Percentiles rank a stretch among this genome's conserved stretches.
Evolutionary conservation across 2,113 vertebrate species (phyloP).

Genomic region (Anarhynchus alexandrinus): DNA sequence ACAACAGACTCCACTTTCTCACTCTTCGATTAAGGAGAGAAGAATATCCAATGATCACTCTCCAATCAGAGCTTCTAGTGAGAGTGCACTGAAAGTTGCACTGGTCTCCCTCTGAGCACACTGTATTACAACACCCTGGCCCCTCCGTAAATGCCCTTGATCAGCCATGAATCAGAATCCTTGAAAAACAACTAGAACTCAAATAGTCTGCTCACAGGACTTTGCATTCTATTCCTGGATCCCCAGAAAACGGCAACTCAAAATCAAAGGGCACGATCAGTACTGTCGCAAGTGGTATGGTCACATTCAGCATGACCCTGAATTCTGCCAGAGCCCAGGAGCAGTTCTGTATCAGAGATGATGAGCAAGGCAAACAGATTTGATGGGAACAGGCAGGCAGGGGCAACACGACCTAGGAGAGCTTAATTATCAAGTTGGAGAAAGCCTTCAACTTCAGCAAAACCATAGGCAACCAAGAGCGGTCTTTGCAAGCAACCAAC

Average conservation of each 20-base stretch:
- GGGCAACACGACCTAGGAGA: neutral
- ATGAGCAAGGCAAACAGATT: neutral
- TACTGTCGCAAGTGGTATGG: neutral
- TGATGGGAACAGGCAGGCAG: conserved; percentile 3
- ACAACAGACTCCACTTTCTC: neutral
- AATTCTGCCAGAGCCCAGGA: neutral
- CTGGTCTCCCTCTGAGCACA: neutral
- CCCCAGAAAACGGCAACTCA: neutral
- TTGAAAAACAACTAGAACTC: neutral
- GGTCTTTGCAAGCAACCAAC: neutral
- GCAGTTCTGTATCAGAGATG: neutral
- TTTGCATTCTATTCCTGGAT: neutral
- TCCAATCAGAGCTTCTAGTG: neutral
- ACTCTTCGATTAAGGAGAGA: neutral
- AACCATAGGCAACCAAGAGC: neutral
- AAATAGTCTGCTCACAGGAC: neutral
- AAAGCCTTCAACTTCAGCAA: neutral
- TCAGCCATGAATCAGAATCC: neutral
- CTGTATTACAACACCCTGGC: neutral
- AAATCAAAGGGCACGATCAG: neutral
- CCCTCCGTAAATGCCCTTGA: neutral
- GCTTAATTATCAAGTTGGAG: neutral
- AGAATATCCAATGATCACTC: neutral
- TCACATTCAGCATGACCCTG: neutral
- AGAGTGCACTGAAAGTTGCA: neutral